phyloP scores from a whole-genome alignment of 1,140 invertebrate species.

The Sycophaga agraensis region DNA sequence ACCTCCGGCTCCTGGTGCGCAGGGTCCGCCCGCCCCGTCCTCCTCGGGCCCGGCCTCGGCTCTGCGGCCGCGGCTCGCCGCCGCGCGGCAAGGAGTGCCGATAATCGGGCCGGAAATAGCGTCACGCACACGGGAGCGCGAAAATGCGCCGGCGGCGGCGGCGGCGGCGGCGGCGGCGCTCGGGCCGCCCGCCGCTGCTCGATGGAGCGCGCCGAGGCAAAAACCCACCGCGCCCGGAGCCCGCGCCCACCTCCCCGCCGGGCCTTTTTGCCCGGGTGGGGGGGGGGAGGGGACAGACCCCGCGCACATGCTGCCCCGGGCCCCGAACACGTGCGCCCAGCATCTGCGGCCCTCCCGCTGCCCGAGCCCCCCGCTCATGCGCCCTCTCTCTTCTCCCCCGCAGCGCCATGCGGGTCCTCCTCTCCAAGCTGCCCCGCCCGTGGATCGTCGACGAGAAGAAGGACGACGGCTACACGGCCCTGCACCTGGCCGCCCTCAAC shows the following conservation, averaged over 20 bases:
- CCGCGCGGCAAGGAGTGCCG: slow-evolving; percentile 38
- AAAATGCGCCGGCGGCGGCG: slow-evolving; percentile 19
- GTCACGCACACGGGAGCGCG: slow-evolving; percentile 36
- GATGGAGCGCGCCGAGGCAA: slow-evolving; percentile 29
- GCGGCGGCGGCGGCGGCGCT: too few species aligned
- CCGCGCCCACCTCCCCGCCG: slow-evolving; percentile 23
- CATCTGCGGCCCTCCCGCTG: neutral
- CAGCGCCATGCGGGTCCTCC: slow-evolving; percentile 93
- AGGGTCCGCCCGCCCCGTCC: too few species aligned
- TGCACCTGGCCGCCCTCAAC: slow-evolving; percentile 93
- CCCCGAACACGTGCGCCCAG: neutral
- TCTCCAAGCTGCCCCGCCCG: slow-evolving; percentile 85
- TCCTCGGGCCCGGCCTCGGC: neutral
- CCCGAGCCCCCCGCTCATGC: neutral
- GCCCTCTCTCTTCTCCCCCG: neutral
- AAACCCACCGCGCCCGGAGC: slow-evolving; percentile 11
- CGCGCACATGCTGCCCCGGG: neutral
- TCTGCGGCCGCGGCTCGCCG: neutral
- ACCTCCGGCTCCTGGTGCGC: too few species aligned
- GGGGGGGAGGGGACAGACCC: neutral
- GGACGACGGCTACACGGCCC: slow-evolving; percentile 95
- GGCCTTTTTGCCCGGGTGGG: neutral
- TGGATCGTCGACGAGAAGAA: slow-evolving; percentile 99
- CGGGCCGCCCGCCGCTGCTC: slow-evolving; percentile 2
- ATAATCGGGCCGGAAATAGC: slow-evolving; percentile 43